Evolutionary conservation across 1,140 invertebrate genomes (phyloP), one percentile per base, ranked within the genome.

Genomic region (Aphis craccivora): DNA sequence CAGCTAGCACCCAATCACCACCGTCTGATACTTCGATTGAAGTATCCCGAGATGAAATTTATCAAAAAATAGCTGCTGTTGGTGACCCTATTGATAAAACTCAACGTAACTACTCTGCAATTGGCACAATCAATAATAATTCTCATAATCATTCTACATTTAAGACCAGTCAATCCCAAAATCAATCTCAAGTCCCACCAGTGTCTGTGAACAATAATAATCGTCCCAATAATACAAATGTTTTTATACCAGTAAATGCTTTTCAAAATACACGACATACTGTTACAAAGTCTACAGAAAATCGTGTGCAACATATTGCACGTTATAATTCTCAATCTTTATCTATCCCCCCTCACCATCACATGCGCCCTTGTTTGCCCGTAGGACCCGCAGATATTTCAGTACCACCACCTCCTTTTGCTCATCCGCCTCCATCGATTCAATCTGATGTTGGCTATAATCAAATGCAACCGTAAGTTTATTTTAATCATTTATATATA

Each of bases 381-480:
- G 7, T 93, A 93, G 91, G 91, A 43, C 91, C 91, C 55, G 91
- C 91, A 83, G 91, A 93, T 86, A 84, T 86, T 51, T 83, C 91
- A 22, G 81, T 93, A 51, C 91, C 91, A 84, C 91, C 91, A 84
- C 91, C 91, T 93, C 81, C 91, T 84, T 93, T 84, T 55, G 81
- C 76, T 35, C 91, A 93, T 84, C 90, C 90, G 3, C 91, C 67
- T 37, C 67, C 91, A 51, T 48, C 43, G 0, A 37, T 93, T 23
- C 91, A 93, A 86, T 40, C 91, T 55, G 91, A 93, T 93, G 35
- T 84, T 53, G 48, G 48, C 25, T 93, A 93, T 35, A 93, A 86
- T 93, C 91, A 93, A 86, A 93, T 93, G 91, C 91, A 93, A 86
- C 91, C 48, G 91, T 93, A 93, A 86, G 91, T 55, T 81, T 30